Evolutionary conservation across 2,113 vertebrate species (phyloP).

Genomic region (Takifugu bimaculatus): DNA sequence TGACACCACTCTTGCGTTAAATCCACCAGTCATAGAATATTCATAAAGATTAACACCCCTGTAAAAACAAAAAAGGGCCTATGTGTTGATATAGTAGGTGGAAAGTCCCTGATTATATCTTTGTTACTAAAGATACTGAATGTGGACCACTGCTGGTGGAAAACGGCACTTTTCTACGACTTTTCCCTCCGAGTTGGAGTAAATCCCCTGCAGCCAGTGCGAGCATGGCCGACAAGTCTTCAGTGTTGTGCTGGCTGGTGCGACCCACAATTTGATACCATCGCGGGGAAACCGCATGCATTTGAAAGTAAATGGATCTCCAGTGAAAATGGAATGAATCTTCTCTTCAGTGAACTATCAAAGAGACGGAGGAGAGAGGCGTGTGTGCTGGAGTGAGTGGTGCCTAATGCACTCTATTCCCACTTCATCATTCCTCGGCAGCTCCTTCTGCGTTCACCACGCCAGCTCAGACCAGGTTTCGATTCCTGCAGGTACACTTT

Average conservation of each 20-base stretch:
- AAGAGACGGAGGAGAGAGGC: constrained; percentile 12
- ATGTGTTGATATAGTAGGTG: too few species aligned
- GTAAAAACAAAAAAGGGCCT: neutral
- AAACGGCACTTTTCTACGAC: too few species aligned
- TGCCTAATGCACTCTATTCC: constrained; percentile 31
- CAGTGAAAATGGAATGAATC: constrained; percentile 56
- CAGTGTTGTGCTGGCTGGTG: constrained; percentile 24
- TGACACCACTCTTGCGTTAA: constrained; percentile 13
- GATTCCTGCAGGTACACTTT: neutral
- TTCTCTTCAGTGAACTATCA: constrained; percentile 39
- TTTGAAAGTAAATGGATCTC: constrained; percentile 54
- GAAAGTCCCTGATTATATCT: too few species aligned
- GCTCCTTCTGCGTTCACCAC: constrained; percentile 14
- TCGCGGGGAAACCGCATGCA: constrained; percentile 32
- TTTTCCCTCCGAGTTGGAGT: constrained; percentile 20
- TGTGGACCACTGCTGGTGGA: neutral
- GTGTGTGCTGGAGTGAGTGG: neutral
- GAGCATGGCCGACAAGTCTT: constrained; percentile 28
- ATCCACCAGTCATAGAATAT: neutral
- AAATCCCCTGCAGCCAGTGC: constrained; percentile 40
- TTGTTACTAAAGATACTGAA: too few species aligned
- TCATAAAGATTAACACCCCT: neutral
- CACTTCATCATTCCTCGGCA: constrained; percentile 43
- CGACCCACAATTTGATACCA: constrained; percentile 24
- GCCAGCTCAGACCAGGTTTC: constrained; percentile 8